These are phyloP conservation scores for Chaetoderma sp. DNA, from an alignment of 2,888 invertebrate genomes.

Conservation along the genomic window DNA sequence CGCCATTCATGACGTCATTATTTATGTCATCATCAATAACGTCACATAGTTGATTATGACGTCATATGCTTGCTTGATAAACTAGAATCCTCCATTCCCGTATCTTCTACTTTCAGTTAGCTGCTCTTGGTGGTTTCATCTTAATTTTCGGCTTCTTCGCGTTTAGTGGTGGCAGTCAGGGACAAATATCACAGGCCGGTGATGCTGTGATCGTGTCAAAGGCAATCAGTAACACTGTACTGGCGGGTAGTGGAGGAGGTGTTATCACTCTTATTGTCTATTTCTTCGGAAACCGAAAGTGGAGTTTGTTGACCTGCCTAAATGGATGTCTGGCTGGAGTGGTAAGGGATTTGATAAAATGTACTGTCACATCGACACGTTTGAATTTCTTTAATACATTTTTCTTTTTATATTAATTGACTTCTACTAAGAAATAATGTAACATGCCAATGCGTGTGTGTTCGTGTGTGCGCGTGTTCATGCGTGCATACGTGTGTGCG, in stretches of 20 bases:
- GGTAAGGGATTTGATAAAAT: slow-evolving; percentile 52
- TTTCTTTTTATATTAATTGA: too few relatives aligned
- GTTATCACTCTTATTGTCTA: slow-evolving; percentile 60
- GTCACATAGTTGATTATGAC: too few relatives aligned
- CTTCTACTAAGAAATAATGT: too few relatives aligned
- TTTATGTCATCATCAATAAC: too few relatives aligned
- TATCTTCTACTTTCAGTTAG: slow-evolving; percentile 52
- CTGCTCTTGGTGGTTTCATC: slow-evolving; percentile 67
- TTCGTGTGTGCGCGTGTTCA: too few relatives aligned
- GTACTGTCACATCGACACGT: too few relatives aligned
- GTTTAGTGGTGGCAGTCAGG: slow-evolving; percentile 71
- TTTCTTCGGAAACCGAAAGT: slow-evolving; percentile 48
- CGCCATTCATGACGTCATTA: too few relatives aligned
- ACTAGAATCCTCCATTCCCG: too few relatives aligned
- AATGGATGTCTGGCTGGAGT: slow-evolving; percentile 73
- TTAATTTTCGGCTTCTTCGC: slow-evolving; percentile 72
- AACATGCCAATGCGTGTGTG: too few relatives aligned
- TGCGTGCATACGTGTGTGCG: too few relatives aligned
- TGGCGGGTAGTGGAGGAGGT: slow-evolving; percentile 70
- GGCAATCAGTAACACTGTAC: slow-evolving; percentile 70
- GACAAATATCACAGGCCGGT: slow-evolving; percentile 66
- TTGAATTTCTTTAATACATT: too few relatives aligned
- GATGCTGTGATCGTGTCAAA: slow-evolving; percentile 67
- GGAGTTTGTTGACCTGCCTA: slow-evolving; percentile 71
- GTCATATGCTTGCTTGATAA: too few relatives aligned